phyloP scores from a whole-genome alignment of 2,113 vertebrate species.

The Bungarus multicinctus region DNA sequence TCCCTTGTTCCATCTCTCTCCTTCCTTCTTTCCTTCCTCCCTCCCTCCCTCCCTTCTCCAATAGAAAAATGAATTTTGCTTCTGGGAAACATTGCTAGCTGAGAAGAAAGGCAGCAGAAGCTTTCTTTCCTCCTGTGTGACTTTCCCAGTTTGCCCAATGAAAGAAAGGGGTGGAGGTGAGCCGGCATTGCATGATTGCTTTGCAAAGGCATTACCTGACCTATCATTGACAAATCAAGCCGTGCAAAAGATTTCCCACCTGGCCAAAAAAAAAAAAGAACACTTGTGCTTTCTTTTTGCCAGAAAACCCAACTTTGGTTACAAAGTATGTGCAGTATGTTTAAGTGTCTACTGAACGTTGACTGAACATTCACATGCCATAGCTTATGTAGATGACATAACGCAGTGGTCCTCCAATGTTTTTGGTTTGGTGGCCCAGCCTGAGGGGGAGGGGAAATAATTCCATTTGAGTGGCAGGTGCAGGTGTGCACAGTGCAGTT shows the following conservation, averaged over 20 bases:
- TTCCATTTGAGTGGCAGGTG: neutral
- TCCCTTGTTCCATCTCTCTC: too few species aligned
- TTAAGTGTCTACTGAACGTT: neutral
- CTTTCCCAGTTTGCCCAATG: neutral
- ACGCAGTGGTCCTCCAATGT: neutral
- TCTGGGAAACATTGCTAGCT: neutral
- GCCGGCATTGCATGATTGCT: neutral
- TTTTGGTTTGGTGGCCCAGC: neutral
- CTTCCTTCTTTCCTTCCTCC: neutral
- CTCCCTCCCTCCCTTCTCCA: neutral
- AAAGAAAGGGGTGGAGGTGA: neutral
- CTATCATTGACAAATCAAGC: neutral
- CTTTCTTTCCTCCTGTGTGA: rapidly evolving
- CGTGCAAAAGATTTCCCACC: neutral
- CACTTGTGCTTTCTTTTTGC: too few species aligned
- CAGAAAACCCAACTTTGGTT: too few species aligned
- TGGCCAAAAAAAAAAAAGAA: neutral
- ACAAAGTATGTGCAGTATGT: neutral
- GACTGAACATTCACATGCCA: neutral
- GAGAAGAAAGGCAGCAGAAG: neutral
- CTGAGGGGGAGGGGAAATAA: too few species aligned
- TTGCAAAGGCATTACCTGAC: neutral
- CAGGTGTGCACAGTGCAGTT: neutral
- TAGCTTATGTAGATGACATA: neutral
- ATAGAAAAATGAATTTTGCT: neutral